Evolutionary conservation across 2,888 invertebrate species (phyloP), one percentile per base, ranked within the genome.

Genomic region (Clistopyga incitator): DNA sequence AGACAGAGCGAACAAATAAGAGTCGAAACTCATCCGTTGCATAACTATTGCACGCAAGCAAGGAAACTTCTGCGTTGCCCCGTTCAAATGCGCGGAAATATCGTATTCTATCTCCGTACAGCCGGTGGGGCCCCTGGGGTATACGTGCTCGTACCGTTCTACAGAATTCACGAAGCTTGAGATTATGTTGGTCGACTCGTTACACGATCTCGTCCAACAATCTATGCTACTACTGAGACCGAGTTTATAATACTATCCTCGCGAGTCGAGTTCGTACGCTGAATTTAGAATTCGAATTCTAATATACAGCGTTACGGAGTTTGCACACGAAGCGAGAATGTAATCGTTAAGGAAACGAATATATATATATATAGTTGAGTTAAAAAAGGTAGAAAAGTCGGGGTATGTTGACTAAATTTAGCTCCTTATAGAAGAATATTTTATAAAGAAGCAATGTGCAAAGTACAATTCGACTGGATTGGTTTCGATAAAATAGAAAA

Each of bases 51-150:
- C 61, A 50, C 47, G 47, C 45, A 59, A 74, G 61, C 50, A 29
- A 29, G 50, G 47, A 47, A 74, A 64, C 29, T 74, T 74, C 47
- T 29, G 38, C 47, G 61, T 61, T 64, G 61, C 29, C 59, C 45
- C 52, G 83, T 77, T 77, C 79, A 77, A 80, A 79, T 72, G 71
- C 83, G 70, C 77, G 84, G 85, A 88, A 89, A 89, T 89, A 89
- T 89, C 89, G 86, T 86, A 87, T 89, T 89, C 89, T 86, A 87
- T 89, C 87, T 89, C 85, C 87, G 85, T 85, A 78, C 77, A 80
- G 81, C 78, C 68, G 84, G 79, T 85, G 78, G 59, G 76, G 67
- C 59, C 67, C 76, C 77, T 72, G 76, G 76, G 76, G 72, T 79
- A 80, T 80, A 80, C 83, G 79, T 83, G 83, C 76, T 18, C 77